Conservation (phyloP, 2,113 vertebrate species). For the Tyto alba region DNA sequence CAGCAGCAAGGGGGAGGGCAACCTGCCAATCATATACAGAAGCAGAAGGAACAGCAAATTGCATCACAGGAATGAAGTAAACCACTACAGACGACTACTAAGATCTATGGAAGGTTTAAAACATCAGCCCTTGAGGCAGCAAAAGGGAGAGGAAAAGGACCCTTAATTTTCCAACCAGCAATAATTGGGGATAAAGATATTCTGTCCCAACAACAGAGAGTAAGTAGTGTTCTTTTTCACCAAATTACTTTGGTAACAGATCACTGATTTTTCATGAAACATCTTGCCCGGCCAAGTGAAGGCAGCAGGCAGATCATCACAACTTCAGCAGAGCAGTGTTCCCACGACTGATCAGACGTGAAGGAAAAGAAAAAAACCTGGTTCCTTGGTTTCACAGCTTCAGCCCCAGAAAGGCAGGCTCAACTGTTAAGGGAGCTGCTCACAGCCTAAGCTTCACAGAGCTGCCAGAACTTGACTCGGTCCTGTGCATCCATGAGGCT, state of each 20-base stretch:
- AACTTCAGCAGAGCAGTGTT: neutral
- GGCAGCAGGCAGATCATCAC: neutral
- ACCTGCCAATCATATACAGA: neutral
- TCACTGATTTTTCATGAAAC: neutral
- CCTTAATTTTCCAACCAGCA: neutral
- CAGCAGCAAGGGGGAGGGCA: neutral
- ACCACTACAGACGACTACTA: neutral
- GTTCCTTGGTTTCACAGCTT: neutral
- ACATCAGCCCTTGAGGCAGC: neutral
- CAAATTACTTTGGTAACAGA: neutral
- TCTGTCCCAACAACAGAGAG: neutral
- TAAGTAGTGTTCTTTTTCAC: neutral
- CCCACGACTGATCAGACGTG: rapidly evolving
- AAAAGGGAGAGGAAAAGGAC: neutral
- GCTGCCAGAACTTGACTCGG: neutral
- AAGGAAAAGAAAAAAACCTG: neutral
- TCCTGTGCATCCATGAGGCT: neutral
- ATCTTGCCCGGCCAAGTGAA: neutral
- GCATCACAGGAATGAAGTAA: neutral
- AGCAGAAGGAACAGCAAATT: neutral
- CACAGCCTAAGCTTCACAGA: neutral
- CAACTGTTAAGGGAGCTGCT: neutral
- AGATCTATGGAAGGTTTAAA: neutral
- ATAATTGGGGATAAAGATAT: neutral
- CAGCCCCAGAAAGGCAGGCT: neutral